These are phyloP conservation scores for Plestiodon gilberti DNA, from an alignment of 2,113 vertebrate genomes.

Conservation along the genomic window DNA sequence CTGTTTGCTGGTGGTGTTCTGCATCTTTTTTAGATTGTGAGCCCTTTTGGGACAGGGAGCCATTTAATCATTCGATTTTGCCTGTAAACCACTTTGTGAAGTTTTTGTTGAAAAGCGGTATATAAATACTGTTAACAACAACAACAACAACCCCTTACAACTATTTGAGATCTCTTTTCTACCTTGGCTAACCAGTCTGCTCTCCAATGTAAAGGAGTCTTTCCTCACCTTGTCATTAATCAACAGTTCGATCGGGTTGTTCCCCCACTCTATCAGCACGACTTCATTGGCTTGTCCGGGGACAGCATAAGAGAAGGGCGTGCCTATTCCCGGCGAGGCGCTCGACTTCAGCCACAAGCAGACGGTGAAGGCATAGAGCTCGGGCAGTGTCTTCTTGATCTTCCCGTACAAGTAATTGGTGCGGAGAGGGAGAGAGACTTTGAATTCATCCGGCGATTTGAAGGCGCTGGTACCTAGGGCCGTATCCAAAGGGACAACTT, in stretches of 20 bases:
- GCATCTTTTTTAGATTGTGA: too few relatives aligned
- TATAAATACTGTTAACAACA: too few relatives aligned
- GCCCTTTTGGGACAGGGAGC: too few relatives aligned
- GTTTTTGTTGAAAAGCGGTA: too few relatives aligned
- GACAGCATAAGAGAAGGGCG: conserved; percentile 95
- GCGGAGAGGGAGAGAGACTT: conserved; percentile 92
- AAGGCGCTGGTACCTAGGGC: conserved; percentile 89
- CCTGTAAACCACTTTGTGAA: too few relatives aligned
- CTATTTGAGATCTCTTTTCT: background rate
- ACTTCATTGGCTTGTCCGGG: conserved; percentile 97
- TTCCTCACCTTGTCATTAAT: conserved; percentile 94
- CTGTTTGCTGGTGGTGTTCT: too few relatives aligned
- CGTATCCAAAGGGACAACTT: background rate
- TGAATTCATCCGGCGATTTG: conserved; percentile 96
- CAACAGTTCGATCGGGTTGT: conserved; percentile 95
- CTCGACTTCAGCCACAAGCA: conserved; percentile 97
- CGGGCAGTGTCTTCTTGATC: conserved; percentile 95
- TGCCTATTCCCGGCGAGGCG: conserved; percentile 92
- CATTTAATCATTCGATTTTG: too few relatives aligned
- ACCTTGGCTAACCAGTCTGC: fast-evolving
- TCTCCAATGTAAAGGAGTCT: background rate
- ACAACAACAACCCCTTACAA: background rate
- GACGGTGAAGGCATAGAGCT: conserved; percentile 95
- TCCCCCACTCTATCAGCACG: conserved; percentile 97
- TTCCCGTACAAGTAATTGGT: conserved; percentile 97